phyloP scores from a whole-genome alignment of 1,140 invertebrate species.

The Vanessa tameamea region DNA sequence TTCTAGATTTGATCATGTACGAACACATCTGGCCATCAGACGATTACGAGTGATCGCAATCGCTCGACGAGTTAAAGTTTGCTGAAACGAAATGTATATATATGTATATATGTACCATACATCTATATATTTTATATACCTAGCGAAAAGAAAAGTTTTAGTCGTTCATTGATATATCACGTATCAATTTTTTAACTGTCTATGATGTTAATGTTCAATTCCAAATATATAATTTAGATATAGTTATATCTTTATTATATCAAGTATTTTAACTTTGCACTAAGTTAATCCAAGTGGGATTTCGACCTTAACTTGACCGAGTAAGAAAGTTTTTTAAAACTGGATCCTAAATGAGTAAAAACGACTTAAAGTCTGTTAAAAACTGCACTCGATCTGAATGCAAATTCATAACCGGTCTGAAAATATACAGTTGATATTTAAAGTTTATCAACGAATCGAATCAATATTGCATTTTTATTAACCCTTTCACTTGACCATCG shows the following conservation, averaged over 20 bases:
- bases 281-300: not conserved
- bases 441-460: conserved; percentile 33
- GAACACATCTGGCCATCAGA: too few species aligned
- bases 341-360: conserved; percentile 4
- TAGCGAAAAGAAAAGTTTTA: too few species aligned
- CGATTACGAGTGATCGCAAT: too few species aligned
- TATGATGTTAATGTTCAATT: too few species aligned
- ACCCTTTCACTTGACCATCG: conserved; percentile 38
- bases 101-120: too few species aligned
- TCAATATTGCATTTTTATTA: conserved; percentile 35
- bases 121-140: too few species aligned
- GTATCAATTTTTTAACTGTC: too few species aligned
- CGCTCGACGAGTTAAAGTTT: too few species aligned
- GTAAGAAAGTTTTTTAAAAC: not conserved
- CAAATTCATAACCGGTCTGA: conserved; percentile 30
- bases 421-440: conserved; percentile 35
- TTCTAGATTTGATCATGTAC: not conserved
- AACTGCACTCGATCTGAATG: conserved; percentile 17
- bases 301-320: not conserved
- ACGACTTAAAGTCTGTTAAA: conserved; percentile 10
- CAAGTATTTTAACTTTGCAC: not conserved
- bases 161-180: too few species aligned
- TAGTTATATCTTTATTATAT: too few species aligned
- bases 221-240: too few species aligned
- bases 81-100: too few species aligned